Base-by-base conservation (phyloP, 2,888 invertebrate genomes). In the Agelastica alni region DNA sequence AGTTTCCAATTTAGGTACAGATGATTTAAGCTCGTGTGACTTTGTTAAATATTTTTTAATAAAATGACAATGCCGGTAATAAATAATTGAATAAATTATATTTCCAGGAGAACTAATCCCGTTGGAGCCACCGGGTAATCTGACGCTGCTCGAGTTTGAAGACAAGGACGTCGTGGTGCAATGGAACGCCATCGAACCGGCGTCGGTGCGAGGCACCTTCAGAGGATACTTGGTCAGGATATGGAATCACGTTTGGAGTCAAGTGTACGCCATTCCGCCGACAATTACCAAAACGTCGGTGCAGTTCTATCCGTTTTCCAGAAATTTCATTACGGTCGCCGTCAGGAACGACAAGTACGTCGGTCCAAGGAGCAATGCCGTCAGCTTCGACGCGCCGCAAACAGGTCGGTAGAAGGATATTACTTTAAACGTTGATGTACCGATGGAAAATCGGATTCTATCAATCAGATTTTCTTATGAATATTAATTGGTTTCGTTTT, bases 351-450 rank as follows among this genome's bases (percentile, higher is more conserved):
- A 72, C 44, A 71, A 71, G 56, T 72, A 70, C 49, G 69, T 72
- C 4, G 72, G 72, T 2, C 72, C 71, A 2, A 66, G 70, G n/a
- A 71, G 71, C 49, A 61, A 60, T 7, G 68, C 71, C 4, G 62
- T 72, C 26, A 68, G 64, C 41, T 72, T 72, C 37, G 70, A 71
- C 56, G 72, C 72, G 1, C 72, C 72, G 1, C 71, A 71, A 63
- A 69, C 67, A 59, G 72, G 72, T 71, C 64, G 42, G 13, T 34
- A 4, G 1, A 31, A 30, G n/a, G n/a, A n/a, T n/a, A n/a, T n/a
- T n/a, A n/a, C n/a, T n/a, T n/a, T n/a, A n/a, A n/a, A n/a, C n/a
- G n/a, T n/a, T n/a, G n/a, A n/a, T n/a, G n/a, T n/a, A n/a, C n/a
- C n/a, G n/a, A n/a, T n/a, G n/a, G n/a, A n/a, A n/a, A n/a, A n/a